Base-by-base conservation (phyloP, 1,140 invertebrate species). In the Chelonus insularis region DNA sequence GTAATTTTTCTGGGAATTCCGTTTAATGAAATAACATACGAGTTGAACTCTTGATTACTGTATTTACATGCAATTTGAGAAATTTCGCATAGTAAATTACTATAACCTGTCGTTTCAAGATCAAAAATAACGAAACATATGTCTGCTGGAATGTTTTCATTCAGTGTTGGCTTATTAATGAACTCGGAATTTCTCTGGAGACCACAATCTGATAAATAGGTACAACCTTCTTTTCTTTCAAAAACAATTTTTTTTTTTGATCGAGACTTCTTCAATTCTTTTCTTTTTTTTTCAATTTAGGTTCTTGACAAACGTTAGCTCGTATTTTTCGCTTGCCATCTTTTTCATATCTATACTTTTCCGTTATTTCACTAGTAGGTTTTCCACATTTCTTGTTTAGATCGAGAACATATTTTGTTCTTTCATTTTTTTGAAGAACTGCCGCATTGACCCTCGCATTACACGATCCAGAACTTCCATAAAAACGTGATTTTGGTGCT, bases 341-440 rank as follows among this genome's bases (percentile, higher is more conserved):
- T n/a, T n/a, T n/a, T n/a, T n/a, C n/a, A n/a, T n/a, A n/a, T n/a
- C n/a, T n/a, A n/a, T n/a, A n/a, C n/a, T n/a, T n/a, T n/a, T n/a
- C n/a, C n/a, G n/a, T n/a, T n/a, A n/a, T n/a, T n/a, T n/a, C n/a
- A n/a, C n/a, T n/a, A n/a, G n/a, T n/a, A n/a, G n/a, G n/a, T n/a
- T n/a, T n/a, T n/a, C n/a, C n/a, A n/a, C n/a, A n/a, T n/a, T n/a
- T n/a, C n/a, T n/a, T n/a, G n/a, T n/a, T 11, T 14, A 64, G 23
- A 43, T 59, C 32, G 34, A 54, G 43, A 3, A 29, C 37, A 36
- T 61, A 61, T 7, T 9, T 23, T 21, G 37, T 50, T 1, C 52
- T 36, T 9, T 57, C 1, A 50, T 57, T 65, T 54, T 52, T 62
- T 14, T 54, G 51, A 1, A 54, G 37, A 23, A 65, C 41, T 16